Evolutionary conservation across 1,140 invertebrate species (phyloP).

Genomic region (Drosophila melanogaster): DNA sequence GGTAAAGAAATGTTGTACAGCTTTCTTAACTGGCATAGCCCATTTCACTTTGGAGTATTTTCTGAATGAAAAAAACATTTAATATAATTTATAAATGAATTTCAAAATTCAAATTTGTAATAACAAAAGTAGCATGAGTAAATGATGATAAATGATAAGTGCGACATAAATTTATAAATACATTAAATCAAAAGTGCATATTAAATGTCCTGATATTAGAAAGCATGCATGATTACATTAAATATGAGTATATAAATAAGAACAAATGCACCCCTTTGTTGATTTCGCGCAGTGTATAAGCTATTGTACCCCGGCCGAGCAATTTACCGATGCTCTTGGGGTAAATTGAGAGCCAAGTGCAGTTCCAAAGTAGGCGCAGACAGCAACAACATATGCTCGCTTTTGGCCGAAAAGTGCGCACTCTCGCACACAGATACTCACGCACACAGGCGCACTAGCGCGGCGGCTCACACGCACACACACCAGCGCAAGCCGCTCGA

Average conservation of each 20-base stretch:
- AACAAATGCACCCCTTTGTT: background rate
- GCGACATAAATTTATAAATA: too few relatives aligned
- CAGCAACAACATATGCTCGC: conserved; percentile 35
- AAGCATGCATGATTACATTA: too few relatives aligned
- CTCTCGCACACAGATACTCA: conserved; percentile 47
- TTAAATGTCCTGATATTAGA: too few relatives aligned
- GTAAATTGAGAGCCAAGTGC: conserved; percentile 63
- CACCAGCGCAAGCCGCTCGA: conserved; percentile 54
- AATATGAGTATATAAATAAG: background rate
- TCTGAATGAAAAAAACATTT: too few relatives aligned
- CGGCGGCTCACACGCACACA: conserved; percentile 39
- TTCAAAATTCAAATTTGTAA: too few relatives aligned
- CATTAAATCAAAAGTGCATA: too few relatives aligned
- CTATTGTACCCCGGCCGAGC: conserved; percentile 3
- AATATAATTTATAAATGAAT: too few relatives aligned
- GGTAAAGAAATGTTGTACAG: too few relatives aligned
- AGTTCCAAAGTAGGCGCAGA: conserved; percentile 64
- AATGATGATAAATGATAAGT: too few relatives aligned
- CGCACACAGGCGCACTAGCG: conserved; percentile 24
- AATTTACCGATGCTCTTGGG: conserved; percentile 12
- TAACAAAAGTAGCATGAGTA: too few relatives aligned
- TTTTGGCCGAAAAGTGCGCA: conserved; percentile 60
- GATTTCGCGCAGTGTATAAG: conserved; percentile 14
- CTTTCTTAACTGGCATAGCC: too few relatives aligned
- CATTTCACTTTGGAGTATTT: too few relatives aligned